phyloP scores from a whole-genome alignment of 2,113 vertebrate species.

The Gallinago media region DNA sequence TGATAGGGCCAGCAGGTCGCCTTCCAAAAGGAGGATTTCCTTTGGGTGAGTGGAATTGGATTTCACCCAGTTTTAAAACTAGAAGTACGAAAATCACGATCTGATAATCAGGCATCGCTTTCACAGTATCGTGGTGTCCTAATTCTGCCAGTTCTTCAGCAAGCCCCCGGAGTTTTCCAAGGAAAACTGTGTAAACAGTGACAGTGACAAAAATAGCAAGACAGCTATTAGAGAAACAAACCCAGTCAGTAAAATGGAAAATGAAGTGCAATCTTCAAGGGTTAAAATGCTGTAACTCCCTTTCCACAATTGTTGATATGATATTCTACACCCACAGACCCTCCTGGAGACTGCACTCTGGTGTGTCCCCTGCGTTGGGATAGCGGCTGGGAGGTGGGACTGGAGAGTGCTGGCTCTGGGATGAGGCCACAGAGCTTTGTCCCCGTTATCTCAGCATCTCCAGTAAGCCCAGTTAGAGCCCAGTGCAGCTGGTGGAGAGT shows the following conservation, averaged over 20 bases:
- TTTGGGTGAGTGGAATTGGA: not conserved
- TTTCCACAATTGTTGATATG: not conserved
- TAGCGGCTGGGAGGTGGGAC: not conserved
- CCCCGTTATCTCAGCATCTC: not conserved
- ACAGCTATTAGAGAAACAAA: not conserved
- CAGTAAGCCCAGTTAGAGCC: not conserved
- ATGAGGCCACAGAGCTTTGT: not conserved
- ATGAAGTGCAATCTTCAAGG: not conserved
- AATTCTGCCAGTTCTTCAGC: conserved; percentile 39
- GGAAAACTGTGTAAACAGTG: not conserved
- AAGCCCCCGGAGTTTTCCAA: not conserved
- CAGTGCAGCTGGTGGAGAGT: not conserved
- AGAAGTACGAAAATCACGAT: not conserved
- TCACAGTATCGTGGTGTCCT: not conserved
- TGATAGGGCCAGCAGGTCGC: not conserved
- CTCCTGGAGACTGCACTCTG: not conserved
- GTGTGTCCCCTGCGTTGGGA: not conserved
- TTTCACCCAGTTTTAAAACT: conserved; percentile 8
- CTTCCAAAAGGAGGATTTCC: not conserved
- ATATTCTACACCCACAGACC: not conserved
- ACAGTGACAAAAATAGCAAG: not conserved
- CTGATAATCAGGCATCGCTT: not conserved
- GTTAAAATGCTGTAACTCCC: not conserved
- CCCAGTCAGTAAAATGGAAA: not conserved
- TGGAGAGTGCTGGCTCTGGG: not conserved